A percentile compares a stretch with the other conserved stretches of the same genome.
These are phyloP conservation scores for Scomber colias DNA, from an alignment of 2,113 vertebrate genomes.

Conservation along the genomic window DNA sequence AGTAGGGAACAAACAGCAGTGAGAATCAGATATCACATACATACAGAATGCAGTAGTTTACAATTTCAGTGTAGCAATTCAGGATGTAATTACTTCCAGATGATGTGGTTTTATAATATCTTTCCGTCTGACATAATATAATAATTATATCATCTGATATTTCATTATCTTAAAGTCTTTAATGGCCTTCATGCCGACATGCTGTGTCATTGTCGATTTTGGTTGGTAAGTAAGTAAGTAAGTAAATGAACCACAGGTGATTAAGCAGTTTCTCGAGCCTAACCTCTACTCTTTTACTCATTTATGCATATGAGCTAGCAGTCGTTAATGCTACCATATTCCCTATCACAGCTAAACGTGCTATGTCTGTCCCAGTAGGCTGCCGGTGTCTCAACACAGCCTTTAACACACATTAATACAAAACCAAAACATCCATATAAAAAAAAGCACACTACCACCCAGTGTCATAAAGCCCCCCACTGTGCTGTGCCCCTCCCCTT, in stretches of 20 bases:
- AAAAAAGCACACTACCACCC: slow-evolving; percentile 17
- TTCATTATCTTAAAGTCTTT: slow-evolving; percentile 1
- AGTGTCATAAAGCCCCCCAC: slow-evolving; percentile 41
- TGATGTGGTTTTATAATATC: slow-evolving; percentile 38
- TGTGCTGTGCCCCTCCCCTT: slow-evolving; percentile 36
- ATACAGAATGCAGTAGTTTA: slow-evolving; percentile 30
- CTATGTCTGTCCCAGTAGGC: not conserved
- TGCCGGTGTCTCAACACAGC: slow-evolving; percentile 17
- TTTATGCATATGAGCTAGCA: not conserved
- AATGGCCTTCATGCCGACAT: not conserved
- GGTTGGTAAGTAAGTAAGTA: not conserved
- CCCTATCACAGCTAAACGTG: not conserved
- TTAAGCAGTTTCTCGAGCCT: no score
- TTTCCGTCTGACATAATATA: slow-evolving; percentile 31
- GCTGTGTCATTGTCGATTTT: not conserved
- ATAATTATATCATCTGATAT: slow-evolving; percentile 49
- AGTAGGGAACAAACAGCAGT: slow-evolving; percentile 2
- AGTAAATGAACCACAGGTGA: not conserved
- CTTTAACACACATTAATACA: slow-evolving; percentile 2
- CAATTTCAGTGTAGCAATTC: slow-evolving; percentile 41
- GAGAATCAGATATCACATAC: slow-evolving; percentile 22
- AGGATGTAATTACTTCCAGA: slow-evolving; percentile 57
- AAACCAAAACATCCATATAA: slow-evolving; percentile 17
- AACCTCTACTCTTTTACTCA: not conserved
- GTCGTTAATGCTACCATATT: not conserved